Conservation (phyloP, 2,113 vertebrate genomes). For the Laticauda laticaudata region DNA sequence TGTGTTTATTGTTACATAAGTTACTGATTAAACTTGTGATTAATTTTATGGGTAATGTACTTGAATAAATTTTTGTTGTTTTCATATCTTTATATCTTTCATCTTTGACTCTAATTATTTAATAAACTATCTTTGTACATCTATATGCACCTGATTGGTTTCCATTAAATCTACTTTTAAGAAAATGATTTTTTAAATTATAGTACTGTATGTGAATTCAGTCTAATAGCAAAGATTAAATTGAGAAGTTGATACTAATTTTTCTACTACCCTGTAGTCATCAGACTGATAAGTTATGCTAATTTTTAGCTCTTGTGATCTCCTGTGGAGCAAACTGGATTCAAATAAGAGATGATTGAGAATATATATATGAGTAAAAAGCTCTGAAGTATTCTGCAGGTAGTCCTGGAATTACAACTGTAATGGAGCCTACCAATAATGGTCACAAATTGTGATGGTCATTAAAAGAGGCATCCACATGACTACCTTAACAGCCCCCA, state of each 20-base stretch:
- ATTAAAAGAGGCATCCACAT: too few relatives aligned
- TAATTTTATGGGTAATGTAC: neutral
- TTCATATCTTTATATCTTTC: neutral
- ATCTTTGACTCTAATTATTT: neutral
- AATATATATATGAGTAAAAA: neutral
- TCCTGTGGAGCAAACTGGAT: neutral
- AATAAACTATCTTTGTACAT: neutral
- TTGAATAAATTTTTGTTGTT: neutral
- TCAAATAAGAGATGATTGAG: neutral
- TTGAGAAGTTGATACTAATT: neutral
- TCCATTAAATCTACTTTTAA: neutral
- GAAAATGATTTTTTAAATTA: neutral
- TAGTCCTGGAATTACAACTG: too few relatives aligned
- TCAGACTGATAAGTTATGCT: neutral
- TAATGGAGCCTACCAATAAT: neutral
- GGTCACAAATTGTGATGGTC: too few relatives aligned
- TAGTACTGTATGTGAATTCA: neutral
- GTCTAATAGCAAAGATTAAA: neutral
- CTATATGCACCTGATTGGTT: neutral
- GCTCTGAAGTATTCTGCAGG: neutral
- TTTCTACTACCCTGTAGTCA: neutral
- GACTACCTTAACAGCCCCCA: too few relatives aligned
- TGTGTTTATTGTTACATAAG: neutral
- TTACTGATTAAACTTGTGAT: neutral
- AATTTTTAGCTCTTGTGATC: neutral